phyloP scores from a whole-genome alignment of 2,113 vertebrate species.

The Bagarius yarrelli region DNA sequence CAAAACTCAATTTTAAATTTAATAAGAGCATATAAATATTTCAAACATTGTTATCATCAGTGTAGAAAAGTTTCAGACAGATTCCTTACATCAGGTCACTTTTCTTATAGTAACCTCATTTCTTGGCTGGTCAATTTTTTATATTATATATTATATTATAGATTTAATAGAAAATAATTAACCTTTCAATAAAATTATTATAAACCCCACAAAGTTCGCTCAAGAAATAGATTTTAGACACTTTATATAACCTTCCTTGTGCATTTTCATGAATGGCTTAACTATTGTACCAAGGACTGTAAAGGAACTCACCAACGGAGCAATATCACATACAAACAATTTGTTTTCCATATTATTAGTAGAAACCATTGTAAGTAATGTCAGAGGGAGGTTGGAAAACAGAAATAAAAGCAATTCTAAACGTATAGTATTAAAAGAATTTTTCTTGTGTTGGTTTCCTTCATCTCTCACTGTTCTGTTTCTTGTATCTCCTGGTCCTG shows the following conservation, averaged over 20 bases:
- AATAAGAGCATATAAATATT: no score
- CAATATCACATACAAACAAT: background rate
- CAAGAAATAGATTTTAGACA: background rate
- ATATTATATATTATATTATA: no score
- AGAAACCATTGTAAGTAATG: background rate
- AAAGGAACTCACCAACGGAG: background rate
- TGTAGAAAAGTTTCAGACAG: no score
- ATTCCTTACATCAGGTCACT: no score
- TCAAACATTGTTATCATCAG: no score
- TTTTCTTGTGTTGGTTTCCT: slow-evolving; percentile 34
- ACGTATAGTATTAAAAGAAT: slow-evolving; percentile 34
- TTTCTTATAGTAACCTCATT: no score
- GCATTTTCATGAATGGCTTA: slow-evolving; percentile 25
- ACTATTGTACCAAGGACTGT: background rate
- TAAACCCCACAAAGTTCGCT: no score
- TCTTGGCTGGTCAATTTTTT: background rate
- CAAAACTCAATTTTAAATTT: no score
- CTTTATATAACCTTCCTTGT: slow-evolving; percentile 7
- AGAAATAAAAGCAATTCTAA: background rate
- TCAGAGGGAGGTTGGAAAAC: background rate
- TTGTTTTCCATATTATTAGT: no score
- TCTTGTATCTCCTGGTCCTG: slow-evolving; percentile 27
- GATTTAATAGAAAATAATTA: no score
- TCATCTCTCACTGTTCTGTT: background rate
- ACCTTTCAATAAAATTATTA: no score